Conservation (phyloP, 1,140 invertebrate species). For the Whitmania pigra region DNA sequence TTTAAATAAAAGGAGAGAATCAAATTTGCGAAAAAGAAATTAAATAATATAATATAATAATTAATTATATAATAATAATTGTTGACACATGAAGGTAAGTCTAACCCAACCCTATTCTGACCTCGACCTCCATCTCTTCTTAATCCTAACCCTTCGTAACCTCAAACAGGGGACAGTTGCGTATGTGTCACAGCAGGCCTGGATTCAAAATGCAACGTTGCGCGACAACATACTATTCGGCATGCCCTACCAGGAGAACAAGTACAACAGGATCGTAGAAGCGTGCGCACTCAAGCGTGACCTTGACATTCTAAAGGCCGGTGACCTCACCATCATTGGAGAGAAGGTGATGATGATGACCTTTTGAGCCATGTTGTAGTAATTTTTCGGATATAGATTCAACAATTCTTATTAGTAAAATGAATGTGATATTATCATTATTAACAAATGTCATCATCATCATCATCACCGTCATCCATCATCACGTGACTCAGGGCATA, state of each 20-base stretch:
- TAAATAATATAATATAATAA: too few relatives aligned
- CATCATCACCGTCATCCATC: too few relatives aligned
- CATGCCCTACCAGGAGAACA: conserved; percentile 42
- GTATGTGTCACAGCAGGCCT: conserved; percentile 68
- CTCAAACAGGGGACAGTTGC: conserved; percentile 44
- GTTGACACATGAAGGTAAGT: neutral
- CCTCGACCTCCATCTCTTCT: neutral
- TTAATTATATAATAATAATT: too few relatives aligned
- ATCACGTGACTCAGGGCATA: conserved; percentile 14
- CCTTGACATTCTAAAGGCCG: conserved; percentile 52
- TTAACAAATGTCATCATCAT: neutral
- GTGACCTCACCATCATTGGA: conserved; percentile 53
- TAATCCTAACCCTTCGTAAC: neutral
- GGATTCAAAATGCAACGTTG: conserved; percentile 66
- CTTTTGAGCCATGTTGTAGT: neutral
- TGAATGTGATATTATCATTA: neutral
- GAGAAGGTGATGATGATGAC: conserved; percentile 34
- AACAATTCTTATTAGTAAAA: neutral
- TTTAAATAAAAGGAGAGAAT: too few relatives aligned
- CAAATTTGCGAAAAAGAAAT: too few relatives aligned
- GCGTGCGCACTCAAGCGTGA: conserved; percentile 53
- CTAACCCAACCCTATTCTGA: neutral
- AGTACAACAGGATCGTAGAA: conserved; percentile 46
- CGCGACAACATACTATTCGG: conserved; percentile 70
- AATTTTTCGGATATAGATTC: neutral